A percentile compares a stretch with the other conserved stretches of the same genome.
These are phyloP conservation scores for Heliconius eleuchia DNA, from an alignment of 1,140 invertebrate genomes.

Conservation along the genomic window DNA sequence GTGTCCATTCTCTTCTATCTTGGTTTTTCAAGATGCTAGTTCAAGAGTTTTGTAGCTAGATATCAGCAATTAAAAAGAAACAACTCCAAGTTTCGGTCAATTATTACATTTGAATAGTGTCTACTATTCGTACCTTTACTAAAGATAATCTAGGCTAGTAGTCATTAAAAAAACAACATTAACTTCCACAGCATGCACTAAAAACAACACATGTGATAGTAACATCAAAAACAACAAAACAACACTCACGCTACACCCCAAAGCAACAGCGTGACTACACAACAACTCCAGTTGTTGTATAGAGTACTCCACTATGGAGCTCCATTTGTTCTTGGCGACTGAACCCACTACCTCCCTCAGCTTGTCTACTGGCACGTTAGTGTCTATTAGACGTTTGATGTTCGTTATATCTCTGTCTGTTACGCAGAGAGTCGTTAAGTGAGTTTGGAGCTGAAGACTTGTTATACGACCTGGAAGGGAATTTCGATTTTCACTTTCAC, in stretches of 20 bases:
- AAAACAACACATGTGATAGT: neutral
- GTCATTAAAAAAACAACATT: no score
- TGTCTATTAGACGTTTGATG: slow-evolving; percentile 87
- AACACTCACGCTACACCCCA: slow-evolving; percentile 87
- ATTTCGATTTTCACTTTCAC: neutral
- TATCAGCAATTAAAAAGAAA: no score
- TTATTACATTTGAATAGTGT: no score
- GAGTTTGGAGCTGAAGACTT: slow-evolving; percentile 87
- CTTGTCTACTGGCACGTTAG: slow-evolving; percentile 86
- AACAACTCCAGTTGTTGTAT: slow-evolving; percentile 88
- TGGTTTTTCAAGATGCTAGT: no score
- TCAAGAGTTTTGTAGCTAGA: no score
- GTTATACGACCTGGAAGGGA: slow-evolving; percentile 82
- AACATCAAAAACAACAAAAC: neutral
- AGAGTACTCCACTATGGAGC: slow-evolving; percentile 85
- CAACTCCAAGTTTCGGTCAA: no score
- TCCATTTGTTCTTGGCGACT: slow-evolving; percentile 84
- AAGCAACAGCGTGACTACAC: slow-evolving; percentile 84
- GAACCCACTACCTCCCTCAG: slow-evolving; percentile 83
- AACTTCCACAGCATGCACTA: no score
- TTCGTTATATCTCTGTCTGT: slow-evolving; percentile 86
- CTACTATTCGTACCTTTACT: no score
- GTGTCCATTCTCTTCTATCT: no score
- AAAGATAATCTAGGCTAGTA: no score
- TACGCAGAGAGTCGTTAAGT: slow-evolving; percentile 85